These are phyloP conservation scores for Istiophorus platypterus DNA, from an alignment of 2,113 vertebrate genomes.

Conservation along the genomic window DNA sequence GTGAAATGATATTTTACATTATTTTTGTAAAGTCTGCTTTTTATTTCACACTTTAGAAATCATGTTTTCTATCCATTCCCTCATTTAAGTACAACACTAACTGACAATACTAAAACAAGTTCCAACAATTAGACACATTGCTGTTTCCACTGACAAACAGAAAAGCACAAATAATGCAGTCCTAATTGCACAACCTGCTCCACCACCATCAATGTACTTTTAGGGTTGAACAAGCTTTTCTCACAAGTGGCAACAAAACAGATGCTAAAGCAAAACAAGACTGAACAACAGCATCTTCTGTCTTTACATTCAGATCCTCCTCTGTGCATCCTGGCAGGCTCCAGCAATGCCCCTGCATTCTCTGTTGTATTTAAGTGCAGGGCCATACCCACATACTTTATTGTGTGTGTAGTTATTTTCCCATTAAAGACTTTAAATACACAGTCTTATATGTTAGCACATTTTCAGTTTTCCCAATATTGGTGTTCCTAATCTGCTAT, in stretches of 20 bases:
- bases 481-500: conserved; percentile 20
- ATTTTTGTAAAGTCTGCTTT: not conserved
- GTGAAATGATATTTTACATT: no score
- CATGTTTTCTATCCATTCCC: not conserved
- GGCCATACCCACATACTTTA: not conserved
- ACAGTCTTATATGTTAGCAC: conserved; percentile 1
- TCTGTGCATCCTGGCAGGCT: not conserved
- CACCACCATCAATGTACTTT: not conserved
- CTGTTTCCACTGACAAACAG: conserved; percentile 3
- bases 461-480: conserved; percentile 4
- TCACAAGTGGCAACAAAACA: not conserved
- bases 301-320: not conserved
- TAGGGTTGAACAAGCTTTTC: not conserved
- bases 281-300: not conserved
- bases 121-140: not conserved
- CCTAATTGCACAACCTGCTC: not conserved
- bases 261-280: not conserved
- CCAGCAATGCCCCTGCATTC: not conserved
- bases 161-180: not conserved
- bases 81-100: not conserved
- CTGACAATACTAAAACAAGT: not conserved
- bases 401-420: not conserved
- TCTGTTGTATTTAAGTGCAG: not conserved
- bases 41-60: not conserved
- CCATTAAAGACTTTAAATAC: not conserved